These are phyloP conservation scores for Eurois occulta DNA, from an alignment of 2,888 invertebrate species.

Conservation along the genomic window DNA sequence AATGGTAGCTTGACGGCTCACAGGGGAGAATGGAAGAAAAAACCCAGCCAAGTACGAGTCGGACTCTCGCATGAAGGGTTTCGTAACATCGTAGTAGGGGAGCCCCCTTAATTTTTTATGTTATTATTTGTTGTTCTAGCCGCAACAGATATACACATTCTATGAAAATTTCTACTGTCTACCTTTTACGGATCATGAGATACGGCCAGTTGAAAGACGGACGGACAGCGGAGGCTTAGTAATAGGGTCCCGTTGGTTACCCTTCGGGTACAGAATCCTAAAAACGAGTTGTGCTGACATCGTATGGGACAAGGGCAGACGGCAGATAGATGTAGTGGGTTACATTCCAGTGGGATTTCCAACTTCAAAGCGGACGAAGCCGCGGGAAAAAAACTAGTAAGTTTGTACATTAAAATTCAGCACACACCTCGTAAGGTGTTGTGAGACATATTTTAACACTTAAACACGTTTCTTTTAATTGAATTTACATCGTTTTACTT, in stretches of 20 bases:
- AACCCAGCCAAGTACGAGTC: neutral
- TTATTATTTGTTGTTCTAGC: too few relatives aligned
- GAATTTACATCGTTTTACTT: constrained; percentile 60
- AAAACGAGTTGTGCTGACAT: neutral
- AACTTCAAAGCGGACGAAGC: neutral
- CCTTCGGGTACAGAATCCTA: too few relatives aligned
- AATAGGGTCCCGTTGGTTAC: too few relatives aligned
- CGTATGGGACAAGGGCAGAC: neutral
- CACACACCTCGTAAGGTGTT: constrained; percentile 38
- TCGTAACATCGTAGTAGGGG: too few relatives aligned
- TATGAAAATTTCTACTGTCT: too few relatives aligned
- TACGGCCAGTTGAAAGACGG: too few relatives aligned
- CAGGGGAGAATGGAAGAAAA: neutral
- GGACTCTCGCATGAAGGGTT: too few relatives aligned
- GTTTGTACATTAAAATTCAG: constrained; percentile 37
- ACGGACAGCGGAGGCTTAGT: too few relatives aligned
- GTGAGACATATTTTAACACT: constrained; percentile 56
- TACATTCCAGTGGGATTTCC: neutral
- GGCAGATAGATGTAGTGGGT: neutral
- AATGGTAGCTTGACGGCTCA: neutral
- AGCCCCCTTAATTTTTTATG: too few relatives aligned
- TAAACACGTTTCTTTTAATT: constrained; percentile 62
- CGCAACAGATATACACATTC: too few relatives aligned
- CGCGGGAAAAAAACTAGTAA: neutral
- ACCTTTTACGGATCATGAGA: too few relatives aligned